Conservation (phyloP, 2,797 vertebrate genomes). For the Danio kyathit region DNA sequence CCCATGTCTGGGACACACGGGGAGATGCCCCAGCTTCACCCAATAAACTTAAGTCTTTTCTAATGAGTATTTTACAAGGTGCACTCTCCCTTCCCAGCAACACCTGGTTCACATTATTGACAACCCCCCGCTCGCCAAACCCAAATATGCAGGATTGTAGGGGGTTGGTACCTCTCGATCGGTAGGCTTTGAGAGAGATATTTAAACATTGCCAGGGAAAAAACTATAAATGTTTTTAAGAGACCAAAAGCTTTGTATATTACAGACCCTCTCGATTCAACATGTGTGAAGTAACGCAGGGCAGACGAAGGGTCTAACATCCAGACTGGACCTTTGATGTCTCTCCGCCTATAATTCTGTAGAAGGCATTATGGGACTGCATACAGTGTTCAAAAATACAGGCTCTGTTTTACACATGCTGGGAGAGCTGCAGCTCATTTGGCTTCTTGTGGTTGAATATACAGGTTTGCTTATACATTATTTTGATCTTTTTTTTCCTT, state of each 20-base stretch:
- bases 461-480: neutral
- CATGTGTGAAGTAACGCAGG: slow-evolving; percentile 64
- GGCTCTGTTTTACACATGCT: slow-evolving; percentile 30
- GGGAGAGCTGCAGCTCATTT: slow-evolving; percentile 6
- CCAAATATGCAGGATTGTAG: slow-evolving; percentile 52
- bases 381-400: slow-evolving; percentile 1
- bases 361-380: neutral
- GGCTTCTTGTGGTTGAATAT: neutral
- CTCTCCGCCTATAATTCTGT: slow-evolving; percentile 39
- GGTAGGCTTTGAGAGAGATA: slow-evolving; percentile 2
- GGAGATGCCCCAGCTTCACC: slow-evolving; percentile 70
- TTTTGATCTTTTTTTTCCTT: no score
- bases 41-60: slow-evolving; percentile 69
- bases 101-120: slow-evolving; percentile 78
- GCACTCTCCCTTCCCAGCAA: slow-evolving; percentile 66
- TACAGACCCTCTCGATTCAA: slow-evolving; percentile 64
- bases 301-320: slow-evolving; percentile 62
- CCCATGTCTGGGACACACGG: slow-evolving; percentile 62
- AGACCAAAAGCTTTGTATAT: slow-evolving; percentile 58
- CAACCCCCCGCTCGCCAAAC: slow-evolving; percentile 58
- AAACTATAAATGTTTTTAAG: slow-evolving; percentile 43
- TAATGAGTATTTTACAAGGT: slow-evolving; percentile 76
- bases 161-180: slow-evolving; percentile 23
- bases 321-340: slow-evolving; percentile 62
- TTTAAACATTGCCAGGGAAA: slow-evolving; percentile 20